Evolutionary conservation across 2,888 invertebrate species (phyloP).

Genomic region (Steinernema carpocapsae): DNA sequence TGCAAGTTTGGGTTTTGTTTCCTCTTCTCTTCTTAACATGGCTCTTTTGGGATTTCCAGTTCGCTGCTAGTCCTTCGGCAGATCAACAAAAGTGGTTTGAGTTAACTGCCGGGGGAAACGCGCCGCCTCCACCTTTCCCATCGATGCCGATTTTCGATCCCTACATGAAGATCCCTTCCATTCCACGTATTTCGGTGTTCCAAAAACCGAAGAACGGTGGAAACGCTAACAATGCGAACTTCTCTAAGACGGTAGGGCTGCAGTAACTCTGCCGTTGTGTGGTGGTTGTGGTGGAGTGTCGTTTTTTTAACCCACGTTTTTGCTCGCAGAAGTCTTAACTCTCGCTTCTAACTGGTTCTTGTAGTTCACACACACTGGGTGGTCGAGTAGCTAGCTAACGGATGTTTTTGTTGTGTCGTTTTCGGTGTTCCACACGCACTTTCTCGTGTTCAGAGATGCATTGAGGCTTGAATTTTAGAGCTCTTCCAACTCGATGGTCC

Average conservation of each 20-base stretch:
- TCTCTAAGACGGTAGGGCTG: conserved; percentile 29
- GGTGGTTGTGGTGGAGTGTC: conserved; percentile 20
- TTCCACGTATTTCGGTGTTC: conserved; percentile 25
- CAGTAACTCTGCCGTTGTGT: conserved; percentile 21
- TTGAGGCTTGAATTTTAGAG: not conserved
- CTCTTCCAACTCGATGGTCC: conserved; percentile 4
- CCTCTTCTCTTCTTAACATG: conserved; percentile 20
- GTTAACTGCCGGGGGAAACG: conserved; percentile 15
- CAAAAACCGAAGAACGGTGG: conserved; percentile 13
- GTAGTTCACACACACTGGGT: not conserved
- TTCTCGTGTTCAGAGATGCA: not conserved
- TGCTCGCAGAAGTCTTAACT: not conserved
- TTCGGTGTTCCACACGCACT: conserved; percentile 14
- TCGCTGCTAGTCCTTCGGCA: conserved; percentile 28
- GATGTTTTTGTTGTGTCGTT: conserved; percentile 11
- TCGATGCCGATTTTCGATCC: conserved; percentile 30
- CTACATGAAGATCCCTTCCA: conserved; percentile 26
- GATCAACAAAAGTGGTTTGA: conserved; percentile 34
- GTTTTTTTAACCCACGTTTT: conserved; percentile 1
- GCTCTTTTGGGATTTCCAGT: conserved; percentile 31
- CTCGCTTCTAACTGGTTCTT: not conserved
- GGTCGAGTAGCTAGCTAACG: not conserved
- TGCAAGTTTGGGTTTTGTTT: conserved; percentile 28
- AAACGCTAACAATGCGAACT: not conserved
- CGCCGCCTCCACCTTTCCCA: not conserved